Base-by-base conservation (phyloP, 2,113 vertebrate genomes). In the Hemibagrus wyckioides region DNA sequence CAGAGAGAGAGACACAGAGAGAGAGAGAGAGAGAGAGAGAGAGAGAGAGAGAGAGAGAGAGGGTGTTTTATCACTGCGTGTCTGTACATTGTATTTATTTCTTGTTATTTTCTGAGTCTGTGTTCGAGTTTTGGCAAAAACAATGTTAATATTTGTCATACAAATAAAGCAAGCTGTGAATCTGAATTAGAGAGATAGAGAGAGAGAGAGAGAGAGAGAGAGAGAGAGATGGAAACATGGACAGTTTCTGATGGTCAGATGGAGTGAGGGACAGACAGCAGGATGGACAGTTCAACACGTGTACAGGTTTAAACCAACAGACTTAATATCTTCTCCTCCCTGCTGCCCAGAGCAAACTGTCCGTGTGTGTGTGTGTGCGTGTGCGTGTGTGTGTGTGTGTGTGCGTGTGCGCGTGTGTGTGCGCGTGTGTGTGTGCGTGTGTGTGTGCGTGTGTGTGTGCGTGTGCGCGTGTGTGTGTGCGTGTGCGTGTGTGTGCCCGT, bases 151-250 rank as follows among this genome's bases (percentile, higher is more conserved):
- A n/a, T n/a, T n/a, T n/a, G n/a, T n/a, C n/a, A n/a, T n/a, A n/a
- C n/a, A n/a, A n/a, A n/a, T n/a, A n/a, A n/a, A n/a, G n/a, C n/a
- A n/a, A n/a, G n/a, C n/a, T n/a, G n/a, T n/a, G n/a, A n/a, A n/a
- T n/a, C n/a, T n/a, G n/a, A n/a, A n/a, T n/a, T n/a, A n/a, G n/a
- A 30, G 52, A 87, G 39, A 71, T 82, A 88, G 83, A 76, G 65
- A 17, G 57, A 30, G 10, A 65, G 9, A 30, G 61, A 65, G 1
- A 14, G n/a, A 65, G 6, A 25, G 23, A 28, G 1, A 5, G 61
- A 65, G 0, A 65, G 2, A 65, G 0, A 30, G 28, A n/a, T 0
- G 4, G 11, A 65, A 0, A 30, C 28, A 65, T 0, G 2, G 30
- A 33, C 10, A 17, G 11, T 4, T 44, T 44, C 41, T 44, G 41